Base-by-base conservation (phyloP, 2,797 vertebrate genomes). In the Emydoidea blandingii region DNA sequence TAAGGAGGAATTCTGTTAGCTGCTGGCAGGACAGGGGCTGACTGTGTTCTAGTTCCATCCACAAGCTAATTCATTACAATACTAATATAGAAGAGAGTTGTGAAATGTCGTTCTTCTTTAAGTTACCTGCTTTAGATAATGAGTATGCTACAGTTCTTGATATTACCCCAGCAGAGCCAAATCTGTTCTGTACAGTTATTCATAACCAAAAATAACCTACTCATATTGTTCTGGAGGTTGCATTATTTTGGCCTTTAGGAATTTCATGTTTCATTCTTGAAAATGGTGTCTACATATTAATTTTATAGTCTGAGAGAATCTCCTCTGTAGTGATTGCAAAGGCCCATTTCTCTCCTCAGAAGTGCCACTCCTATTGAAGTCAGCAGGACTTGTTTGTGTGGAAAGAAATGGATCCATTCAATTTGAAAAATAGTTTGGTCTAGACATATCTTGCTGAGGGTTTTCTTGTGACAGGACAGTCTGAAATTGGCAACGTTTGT, bases 391-490 rank as follows among this genome's bases (percentile, higher is more conserved):
- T 87, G 41, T 19, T 41, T 37, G 6, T 31, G 57, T 68, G 25
- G 57, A 56, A 31, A 74, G 50, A 79, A 79, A 41, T 57, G 50
- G 49, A 81, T 79, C 27, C 34, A 72, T 83, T 54, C 54, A 37
- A 23, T 79, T 44, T 68, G 50, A 87, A 83, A 34, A 49, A 29
- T 65, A 92, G 10, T 91, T 86, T 88, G 53, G 76, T n/a, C 8
- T 79, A 0, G 53, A 65, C 87, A 95, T 93, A 53, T 15, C 44
- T 84, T 27, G 10, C 47, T 87, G 68, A 52, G 83, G 59, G 89
- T 59, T 41, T 78, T n/a, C 89, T 87, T 91, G 96, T 91, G 50
- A 59, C 19, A 94, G 82, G 47, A 90, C 50, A 91, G 87, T 83
- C 74, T 53, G 6, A 80, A 56, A 80, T 90, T 79, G 74, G 29